Evolutionary conservation across 1,140 invertebrate species (phyloP).

Genomic region (Drosophila ercepeae): DNA sequence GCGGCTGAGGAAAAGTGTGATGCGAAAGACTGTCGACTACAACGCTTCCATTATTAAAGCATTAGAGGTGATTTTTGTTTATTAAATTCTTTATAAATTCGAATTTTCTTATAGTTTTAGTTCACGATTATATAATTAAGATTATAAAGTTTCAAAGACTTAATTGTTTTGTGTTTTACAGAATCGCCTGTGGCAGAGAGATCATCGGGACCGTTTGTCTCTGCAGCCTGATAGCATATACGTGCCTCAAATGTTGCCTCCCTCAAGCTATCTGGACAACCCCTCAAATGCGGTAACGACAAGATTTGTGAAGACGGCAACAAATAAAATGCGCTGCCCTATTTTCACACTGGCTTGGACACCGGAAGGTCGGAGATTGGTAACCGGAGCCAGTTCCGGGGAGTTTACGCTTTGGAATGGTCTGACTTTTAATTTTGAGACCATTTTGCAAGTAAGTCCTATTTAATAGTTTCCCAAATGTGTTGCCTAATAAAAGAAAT

Average conservation of each 20-base stretch:
- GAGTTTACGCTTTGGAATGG: conserved; percentile 99
- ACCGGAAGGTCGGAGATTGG: conserved; percentile 97
- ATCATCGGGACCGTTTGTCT: conserved; percentile 92
- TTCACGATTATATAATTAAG: no score
- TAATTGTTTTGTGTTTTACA: conserved; percentile 77
- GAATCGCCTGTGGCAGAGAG: conserved; percentile 96
- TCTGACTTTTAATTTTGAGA: conserved; percentile 99
- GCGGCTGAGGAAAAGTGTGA: conserved; percentile 96
- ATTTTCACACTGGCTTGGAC: conserved; percentile 99
- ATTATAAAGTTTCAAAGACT: no score
- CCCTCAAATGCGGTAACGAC: conserved; percentile 99
- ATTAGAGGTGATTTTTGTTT: conserved; percentile 88
- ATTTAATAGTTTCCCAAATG: not conserved
- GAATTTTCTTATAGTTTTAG: no score
- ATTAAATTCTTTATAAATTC: no score
- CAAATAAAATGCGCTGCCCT: conserved; percentile 99
- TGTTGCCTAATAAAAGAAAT: not conserved
- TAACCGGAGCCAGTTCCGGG: conserved; percentile 99
- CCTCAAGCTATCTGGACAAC: conserved; percentile 95
- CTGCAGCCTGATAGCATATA: conserved; percentile 97
- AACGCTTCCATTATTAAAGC: conserved; percentile 97
- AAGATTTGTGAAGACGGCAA: conserved; percentile 98
- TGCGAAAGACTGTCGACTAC: conserved; percentile 99
- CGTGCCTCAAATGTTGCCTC: conserved; percentile 94
- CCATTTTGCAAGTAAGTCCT: conserved; percentile 95